Evolutionary conservation across 2,113 vertebrate species (phyloP).

Genomic region (Atractosteus spatula): DNA sequence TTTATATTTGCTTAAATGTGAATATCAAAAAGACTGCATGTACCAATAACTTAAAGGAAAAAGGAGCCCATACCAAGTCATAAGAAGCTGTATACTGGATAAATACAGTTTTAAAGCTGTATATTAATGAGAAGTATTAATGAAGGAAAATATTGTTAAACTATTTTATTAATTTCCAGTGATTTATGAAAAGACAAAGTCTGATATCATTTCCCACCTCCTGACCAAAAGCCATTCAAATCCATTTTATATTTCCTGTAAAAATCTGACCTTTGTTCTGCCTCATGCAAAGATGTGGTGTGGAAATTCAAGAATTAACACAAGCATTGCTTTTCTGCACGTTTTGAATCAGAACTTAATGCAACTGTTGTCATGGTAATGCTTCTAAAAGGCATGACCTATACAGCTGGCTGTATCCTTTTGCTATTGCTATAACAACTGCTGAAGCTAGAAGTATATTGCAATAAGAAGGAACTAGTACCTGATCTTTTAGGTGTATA

Average conservation of each 20-base stretch:
- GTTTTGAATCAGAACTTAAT: slow-evolving; percentile 37
- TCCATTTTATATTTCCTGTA: neutral
- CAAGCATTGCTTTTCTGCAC: slow-evolving; percentile 8
- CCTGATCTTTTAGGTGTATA: neutral
- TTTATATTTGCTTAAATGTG: no score
- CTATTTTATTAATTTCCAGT: no score
- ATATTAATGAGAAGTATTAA: no score
- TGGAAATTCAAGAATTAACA: slow-evolving; percentile 38
- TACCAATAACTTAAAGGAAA: no score
- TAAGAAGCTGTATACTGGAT: no score
- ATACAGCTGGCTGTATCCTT: slow-evolving; percentile 44
- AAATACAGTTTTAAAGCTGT: no score
- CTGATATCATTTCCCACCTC: no score
- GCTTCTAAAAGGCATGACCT: slow-evolving; percentile 38
- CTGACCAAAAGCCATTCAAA: no score
- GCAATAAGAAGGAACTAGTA: neutral
- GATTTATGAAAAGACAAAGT: no score
- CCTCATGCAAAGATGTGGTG: slow-evolving; percentile 35
- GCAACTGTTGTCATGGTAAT: slow-evolving; percentile 58
- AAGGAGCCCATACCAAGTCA: no score
- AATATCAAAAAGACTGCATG: no score
- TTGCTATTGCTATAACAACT: slow-evolving; percentile 38
- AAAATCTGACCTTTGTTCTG: slow-evolving; percentile 20
- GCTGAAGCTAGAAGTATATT: slow-evolving; percentile 6
- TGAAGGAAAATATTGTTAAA: no score